These are phyloP conservation scores for Erynnis tages DNA, from an alignment of 2,888 invertebrate species.

Conservation along the genomic window DNA sequence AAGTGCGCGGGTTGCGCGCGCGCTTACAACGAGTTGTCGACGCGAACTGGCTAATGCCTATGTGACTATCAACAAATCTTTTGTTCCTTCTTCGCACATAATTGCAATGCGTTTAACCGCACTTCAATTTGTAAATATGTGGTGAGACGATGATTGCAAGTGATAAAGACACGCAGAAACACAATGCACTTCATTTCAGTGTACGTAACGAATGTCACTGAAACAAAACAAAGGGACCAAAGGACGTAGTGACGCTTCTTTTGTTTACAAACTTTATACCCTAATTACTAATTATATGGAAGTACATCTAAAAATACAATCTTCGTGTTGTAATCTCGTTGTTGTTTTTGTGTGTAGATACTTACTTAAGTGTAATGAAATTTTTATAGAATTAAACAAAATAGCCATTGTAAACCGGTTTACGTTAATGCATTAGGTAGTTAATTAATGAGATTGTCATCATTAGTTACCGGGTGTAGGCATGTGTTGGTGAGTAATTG, in stretches of 20 bases:
- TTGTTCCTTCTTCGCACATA: constrained; percentile 31
- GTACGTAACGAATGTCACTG: constrained; percentile 12
- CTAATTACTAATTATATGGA: constrained; percentile 8
- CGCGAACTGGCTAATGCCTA: constrained; percentile 21
- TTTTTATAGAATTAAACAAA: too few relatives aligned
- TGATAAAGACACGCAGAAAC: constrained; percentile 9
- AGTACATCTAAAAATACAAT: constrained; percentile 10
- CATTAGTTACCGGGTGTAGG: too few relatives aligned
- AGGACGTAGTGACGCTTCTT: constrained; percentile 3
- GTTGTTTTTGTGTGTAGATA: not conserved
- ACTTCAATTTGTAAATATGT: constrained; percentile 34
- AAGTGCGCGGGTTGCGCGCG: constrained; percentile 59
- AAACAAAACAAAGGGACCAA: constrained; percentile 9
- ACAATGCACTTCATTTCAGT: constrained; percentile 23
- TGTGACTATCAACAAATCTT: constrained; percentile 34
- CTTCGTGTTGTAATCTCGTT: not conserved
- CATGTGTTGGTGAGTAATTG: too few relatives aligned
- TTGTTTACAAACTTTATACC: constrained; percentile 16
- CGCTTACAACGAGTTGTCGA: constrained; percentile 37
- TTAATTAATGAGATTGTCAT: too few relatives aligned
- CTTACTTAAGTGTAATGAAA: too few relatives aligned
- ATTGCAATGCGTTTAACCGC: constrained; percentile 31
- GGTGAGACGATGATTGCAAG: constrained; percentile 22
- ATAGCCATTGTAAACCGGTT: too few relatives aligned
- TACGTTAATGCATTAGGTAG: too few relatives aligned